phyloP scores from a whole-genome alignment of 2,888 invertebrate species.

The Chrysolina haemoptera region DNA sequence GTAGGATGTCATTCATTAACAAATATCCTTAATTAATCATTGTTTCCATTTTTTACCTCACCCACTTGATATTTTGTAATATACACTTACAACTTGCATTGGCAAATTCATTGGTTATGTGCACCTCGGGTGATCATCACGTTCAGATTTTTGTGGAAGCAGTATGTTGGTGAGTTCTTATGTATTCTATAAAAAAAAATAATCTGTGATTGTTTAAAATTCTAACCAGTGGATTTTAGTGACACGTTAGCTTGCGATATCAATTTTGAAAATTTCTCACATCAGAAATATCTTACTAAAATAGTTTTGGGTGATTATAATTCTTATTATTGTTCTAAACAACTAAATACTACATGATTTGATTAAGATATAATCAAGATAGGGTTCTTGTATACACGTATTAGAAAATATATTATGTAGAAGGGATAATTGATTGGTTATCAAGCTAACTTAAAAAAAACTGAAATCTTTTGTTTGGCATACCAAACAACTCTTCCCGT shows the following conservation, averaged over 20 bases:
- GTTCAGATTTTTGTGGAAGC: not conserved
- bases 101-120: not conserved
- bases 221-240: not conserved
- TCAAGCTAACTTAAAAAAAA: too few relatives aligned
- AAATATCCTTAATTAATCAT: conserved; percentile 21
- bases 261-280: too few relatives aligned
- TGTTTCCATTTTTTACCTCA: conserved; percentile 12
- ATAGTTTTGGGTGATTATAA: not conserved
- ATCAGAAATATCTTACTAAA: not conserved
- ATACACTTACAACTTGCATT: not conserved
- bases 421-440: too few relatives aligned
- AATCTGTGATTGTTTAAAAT: not conserved
- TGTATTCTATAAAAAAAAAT: not conserved
- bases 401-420: too few relatives aligned
- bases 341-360: too few relatives aligned
- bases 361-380: not conserved
- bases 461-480: too few relatives aligned
- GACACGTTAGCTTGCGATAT: too few relatives aligned
- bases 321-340: not conserved
- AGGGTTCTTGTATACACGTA: not conserved
- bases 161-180: conserved; percentile 9
- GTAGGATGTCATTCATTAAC: conserved; percentile 21
- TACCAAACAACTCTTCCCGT: too few relatives aligned
- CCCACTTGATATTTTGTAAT: conserved; percentile 23
- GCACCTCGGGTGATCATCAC: not conserved